These are phyloP conservation scores for Drosophila pallidifrons DNA, from an alignment of 1,140 invertebrate species.

Conservation along the genomic window DNA sequence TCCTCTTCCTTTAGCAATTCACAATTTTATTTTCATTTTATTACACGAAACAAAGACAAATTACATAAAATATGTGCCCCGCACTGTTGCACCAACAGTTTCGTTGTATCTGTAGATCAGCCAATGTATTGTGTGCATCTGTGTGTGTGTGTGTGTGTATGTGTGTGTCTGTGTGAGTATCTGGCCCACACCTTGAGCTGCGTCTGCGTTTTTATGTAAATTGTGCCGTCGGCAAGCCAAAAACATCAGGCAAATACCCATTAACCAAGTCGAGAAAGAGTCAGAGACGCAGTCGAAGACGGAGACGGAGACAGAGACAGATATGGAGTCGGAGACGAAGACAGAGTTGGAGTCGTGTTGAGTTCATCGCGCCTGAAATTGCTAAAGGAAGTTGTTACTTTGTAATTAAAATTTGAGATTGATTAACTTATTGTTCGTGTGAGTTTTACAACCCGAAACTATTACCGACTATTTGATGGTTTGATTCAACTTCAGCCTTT, in stretches of 20 bases:
- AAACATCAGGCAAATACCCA: conserved; percentile 54
- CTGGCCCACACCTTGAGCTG: conserved; percentile 74
- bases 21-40: conserved; percentile 82
- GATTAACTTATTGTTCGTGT: conserved; percentile 83
- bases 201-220: conserved; percentile 78
- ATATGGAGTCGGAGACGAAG: not conserved
- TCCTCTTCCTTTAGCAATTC: conserved; percentile 60
- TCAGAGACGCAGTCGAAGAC: not conserved
- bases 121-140: conserved; percentile 13
- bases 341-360: conserved; percentile 10
- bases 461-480: conserved; percentile 76
- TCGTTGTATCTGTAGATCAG: conserved; percentile 28
- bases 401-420: conserved; percentile 83
- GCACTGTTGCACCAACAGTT: conserved; percentile 27
- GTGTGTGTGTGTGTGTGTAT: not conserved
- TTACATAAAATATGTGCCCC: conserved; percentile 79
- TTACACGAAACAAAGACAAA: conserved; percentile 84
- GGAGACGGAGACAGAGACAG: not conserved
- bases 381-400: conserved; percentile 83
- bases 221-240: conserved; percentile 59
- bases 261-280: conserved; percentile 47
- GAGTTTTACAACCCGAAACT: conserved; percentile 80
- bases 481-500: conserved; percentile 62
- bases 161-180: conserved; percentile 26
- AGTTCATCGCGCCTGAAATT: conserved; percentile 82